These are phyloP conservation scores for Zootoca vivipara DNA, from an alignment of 2,113 vertebrate species.

Conservation along the genomic window DNA sequence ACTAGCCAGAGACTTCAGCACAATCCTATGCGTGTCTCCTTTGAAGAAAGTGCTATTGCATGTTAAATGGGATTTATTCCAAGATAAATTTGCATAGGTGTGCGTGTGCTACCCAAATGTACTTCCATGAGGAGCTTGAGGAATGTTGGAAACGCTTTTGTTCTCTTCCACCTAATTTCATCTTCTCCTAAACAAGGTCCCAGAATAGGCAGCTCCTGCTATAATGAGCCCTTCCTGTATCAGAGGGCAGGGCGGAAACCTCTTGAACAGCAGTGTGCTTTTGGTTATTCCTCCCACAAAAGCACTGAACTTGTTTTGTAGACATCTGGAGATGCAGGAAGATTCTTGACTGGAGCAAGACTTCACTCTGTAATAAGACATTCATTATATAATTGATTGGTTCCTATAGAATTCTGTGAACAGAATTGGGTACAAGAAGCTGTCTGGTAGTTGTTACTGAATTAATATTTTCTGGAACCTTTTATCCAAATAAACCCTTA, in stretches of 20 bases:
- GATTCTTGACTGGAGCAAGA: neutral
- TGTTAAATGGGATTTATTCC: neutral
- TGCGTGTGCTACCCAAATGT: neutral
- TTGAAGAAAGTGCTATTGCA: neutral
- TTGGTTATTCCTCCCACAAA: slow-evolving; percentile 29
- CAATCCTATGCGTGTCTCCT: neutral
- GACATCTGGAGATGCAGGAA: neutral
- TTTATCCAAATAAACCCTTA: neutral
- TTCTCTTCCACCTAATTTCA: slow-evolving; percentile 36
- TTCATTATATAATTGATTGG: neutral
- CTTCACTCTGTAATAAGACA: neutral
- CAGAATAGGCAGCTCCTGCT: slow-evolving; percentile 40
- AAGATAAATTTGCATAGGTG: neutral
- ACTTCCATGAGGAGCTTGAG: neutral
- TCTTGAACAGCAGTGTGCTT: slow-evolving; percentile 45
- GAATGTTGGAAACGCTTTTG: neutral
- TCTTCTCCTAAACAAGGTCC: slow-evolving; percentile 27
- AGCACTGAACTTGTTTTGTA: neutral
- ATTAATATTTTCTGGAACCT: neutral
- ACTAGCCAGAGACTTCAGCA: neutral
- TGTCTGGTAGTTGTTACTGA: neutral
- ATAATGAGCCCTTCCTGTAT: slow-evolving; percentile 43
- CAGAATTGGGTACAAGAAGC: neutral
- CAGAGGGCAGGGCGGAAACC: slow-evolving; percentile 36
- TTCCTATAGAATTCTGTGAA: neutral